Conservation (phyloP, 2,888 invertebrate genomes). For the Fissipunctia ypsillon region DNA sequence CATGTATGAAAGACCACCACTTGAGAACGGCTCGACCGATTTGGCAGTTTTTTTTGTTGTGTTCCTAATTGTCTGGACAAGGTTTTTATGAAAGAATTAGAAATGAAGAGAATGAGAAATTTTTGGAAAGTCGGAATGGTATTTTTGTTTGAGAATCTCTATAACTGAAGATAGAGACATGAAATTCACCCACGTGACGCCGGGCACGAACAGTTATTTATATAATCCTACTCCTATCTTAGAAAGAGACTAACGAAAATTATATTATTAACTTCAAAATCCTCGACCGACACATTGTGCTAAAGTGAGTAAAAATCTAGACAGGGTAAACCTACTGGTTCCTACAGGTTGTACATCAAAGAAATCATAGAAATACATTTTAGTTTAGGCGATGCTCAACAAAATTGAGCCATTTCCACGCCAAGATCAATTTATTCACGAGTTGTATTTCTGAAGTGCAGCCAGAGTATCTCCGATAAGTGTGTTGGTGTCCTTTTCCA, state of each 20-base stretch:
- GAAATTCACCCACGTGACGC: neutral
- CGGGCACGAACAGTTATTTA: neutral
- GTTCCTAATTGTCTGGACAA: neutral
- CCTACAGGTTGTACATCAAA: neutral
- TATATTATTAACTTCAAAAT: neutral
- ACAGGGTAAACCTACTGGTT: neutral
- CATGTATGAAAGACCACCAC: neutral
- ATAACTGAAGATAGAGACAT: neutral
- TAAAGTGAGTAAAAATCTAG: neutral
- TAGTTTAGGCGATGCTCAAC: constrained; percentile 5
- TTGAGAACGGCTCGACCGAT: neutral
- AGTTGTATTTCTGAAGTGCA: constrained; percentile 47
- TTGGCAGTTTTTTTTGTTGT: neutral
- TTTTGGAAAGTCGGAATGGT: neutral
- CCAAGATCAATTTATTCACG: constrained; percentile 27
- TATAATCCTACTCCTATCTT: neutral
- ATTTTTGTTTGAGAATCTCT: neutral
- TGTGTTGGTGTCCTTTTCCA: constrained; percentile 6
- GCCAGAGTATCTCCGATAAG: constrained; percentile 16
- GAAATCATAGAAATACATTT: neutral
- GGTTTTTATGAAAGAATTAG: neutral
- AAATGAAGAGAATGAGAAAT: too few species aligned
- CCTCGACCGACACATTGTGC: neutral
- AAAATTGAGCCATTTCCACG: constrained; percentile 23
- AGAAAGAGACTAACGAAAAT: neutral